A percentile compares a stretch with the other conserved stretches of the same genome.
Evolutionary conservation across 2,113 vertebrate species (phyloP).

Genomic region (Zapus hudsonius): DNA sequence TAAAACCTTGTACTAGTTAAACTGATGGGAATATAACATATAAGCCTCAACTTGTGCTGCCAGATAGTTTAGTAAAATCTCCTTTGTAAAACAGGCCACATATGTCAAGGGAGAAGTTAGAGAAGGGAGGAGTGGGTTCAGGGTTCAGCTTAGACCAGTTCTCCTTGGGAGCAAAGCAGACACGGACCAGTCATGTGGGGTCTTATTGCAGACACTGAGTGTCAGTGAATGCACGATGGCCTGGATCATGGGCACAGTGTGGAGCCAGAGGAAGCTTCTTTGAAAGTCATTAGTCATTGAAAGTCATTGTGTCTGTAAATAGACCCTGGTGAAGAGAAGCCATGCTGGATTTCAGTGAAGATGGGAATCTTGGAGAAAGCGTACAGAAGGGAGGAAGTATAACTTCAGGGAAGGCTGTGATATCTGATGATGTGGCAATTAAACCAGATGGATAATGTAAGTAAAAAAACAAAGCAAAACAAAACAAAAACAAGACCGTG

Average conservation of each 20-base stretch:
- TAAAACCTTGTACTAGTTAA: not conserved
- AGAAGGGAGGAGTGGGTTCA: not conserved
- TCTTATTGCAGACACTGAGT: not conserved
- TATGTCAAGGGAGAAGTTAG: not conserved
- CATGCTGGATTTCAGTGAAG: not conserved
- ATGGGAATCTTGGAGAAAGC: not conserved
- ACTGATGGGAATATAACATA: not conserved
- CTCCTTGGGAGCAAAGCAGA: not conserved
- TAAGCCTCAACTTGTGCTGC: not conserved
- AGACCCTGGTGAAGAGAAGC: not conserved
- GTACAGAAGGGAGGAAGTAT: not conserved
- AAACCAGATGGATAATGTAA: too few relatives aligned
- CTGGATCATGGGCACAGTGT: not conserved
- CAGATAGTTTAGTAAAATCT: not conserved
- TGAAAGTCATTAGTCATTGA: too few relatives aligned
- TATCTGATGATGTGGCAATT: not conserved
- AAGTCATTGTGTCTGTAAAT: not conserved
- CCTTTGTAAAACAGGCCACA: not conserved
- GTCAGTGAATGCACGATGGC: too few relatives aligned
- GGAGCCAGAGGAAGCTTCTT: not conserved
- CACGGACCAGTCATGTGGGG: too few relatives aligned
- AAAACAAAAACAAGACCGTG: not conserved
- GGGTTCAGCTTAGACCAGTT: not conserved
- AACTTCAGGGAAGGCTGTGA: not conserved
- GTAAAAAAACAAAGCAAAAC: too few relatives aligned